These are phyloP conservation scores for Achlya flavicornis DNA, from an alignment of 2,888 invertebrate genomes.

Conservation along the genomic window DNA sequence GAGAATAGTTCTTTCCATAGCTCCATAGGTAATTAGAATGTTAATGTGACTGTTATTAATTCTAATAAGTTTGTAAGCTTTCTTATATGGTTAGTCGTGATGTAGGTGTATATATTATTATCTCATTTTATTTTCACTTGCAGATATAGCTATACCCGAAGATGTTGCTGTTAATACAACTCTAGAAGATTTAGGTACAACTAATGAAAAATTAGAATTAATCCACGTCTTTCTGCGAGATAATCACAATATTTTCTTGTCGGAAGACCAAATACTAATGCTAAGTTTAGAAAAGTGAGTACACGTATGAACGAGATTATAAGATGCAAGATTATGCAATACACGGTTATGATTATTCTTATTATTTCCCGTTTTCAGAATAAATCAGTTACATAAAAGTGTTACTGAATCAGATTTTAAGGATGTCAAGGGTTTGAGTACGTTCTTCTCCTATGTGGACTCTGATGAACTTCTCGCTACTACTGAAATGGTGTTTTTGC, in stretches of 20 bases:
- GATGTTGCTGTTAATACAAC: conserved; percentile 16
- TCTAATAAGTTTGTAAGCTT: no score
- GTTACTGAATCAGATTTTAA: not conserved
- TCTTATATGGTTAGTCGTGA: no score
- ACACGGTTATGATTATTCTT: no score
- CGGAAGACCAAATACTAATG: conserved; percentile 16
- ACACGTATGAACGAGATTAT: not conserved
- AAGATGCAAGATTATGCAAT: no score
- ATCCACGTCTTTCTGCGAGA: conserved; percentile 23
- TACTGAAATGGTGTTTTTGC: conserved; percentile 39
- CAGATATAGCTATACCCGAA: conserved; percentile 27
- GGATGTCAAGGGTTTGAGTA: conserved; percentile 25
- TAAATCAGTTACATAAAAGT: not conserved
- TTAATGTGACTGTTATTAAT: no score
- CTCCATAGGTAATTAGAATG: no score
- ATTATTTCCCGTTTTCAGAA: not conserved
- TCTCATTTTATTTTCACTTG: not conserved
- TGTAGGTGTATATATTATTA: no score
- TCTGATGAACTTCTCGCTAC: conserved; percentile 35
- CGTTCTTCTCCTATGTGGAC: conserved; percentile 19
- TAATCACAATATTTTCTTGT: conserved; percentile 20
- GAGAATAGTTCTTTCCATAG: no score
- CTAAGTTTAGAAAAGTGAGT: conserved; percentile 19
- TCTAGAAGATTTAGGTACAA: conserved; percentile 29
- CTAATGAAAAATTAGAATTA: conserved; percentile 18